phyloP scores from a whole-genome alignment of 2,797 vertebrate species.

The Chromis chromis region DNA sequence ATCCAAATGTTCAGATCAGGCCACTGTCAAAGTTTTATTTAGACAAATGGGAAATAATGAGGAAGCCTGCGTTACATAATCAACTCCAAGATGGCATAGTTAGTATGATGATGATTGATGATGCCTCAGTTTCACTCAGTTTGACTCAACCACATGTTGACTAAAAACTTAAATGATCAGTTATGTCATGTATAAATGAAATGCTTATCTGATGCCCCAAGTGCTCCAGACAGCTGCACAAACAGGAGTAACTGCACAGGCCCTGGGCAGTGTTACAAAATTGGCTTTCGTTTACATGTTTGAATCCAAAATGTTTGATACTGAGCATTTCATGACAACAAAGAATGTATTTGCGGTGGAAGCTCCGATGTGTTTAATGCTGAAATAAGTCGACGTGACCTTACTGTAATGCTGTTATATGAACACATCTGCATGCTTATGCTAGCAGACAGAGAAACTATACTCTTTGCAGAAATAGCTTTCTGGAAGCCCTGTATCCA shows the following conservation, averaged over 20 bases:
- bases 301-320: slow-evolving; percentile 37
- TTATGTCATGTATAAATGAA: slow-evolving; percentile 55
- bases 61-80: slow-evolving; percentile 45
- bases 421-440: slow-evolving; percentile 61
- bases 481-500: slow-evolving; percentile 71
- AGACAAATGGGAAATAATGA: slow-evolving; percentile 50
- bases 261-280: slow-evolving; percentile 40
- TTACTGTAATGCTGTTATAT: slow-evolving; percentile 38
- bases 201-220: slow-evolving; percentile 47
- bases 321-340: background rate
- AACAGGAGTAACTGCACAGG: slow-evolving; percentile 36
- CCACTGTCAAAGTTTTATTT: slow-evolving; percentile 43
- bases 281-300: slow-evolving; percentile 18
- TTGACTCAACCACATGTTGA: slow-evolving; percentile 49
- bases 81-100: slow-evolving; percentile 22
- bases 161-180: slow-evolving; percentile 54
- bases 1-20: slow-evolving; percentile 48
- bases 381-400: slow-evolving; percentile 42
- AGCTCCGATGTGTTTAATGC: slow-evolving; percentile 9
- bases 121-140: slow-evolving; percentile 23
- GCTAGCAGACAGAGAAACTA: slow-evolving; percentile 46
- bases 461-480: slow-evolving; percentile 66
- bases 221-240: slow-evolving; percentile 44
- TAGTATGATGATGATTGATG: slow-evolving; percentile 14
- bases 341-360: slow-evolving; percentile 6